Percentiles rank a stretch among this genome's conserved stretches.
phyloP scores from a whole-genome alignment of 2,113 vertebrate genomes.

The Dissostichus mawsoni region DNA sequence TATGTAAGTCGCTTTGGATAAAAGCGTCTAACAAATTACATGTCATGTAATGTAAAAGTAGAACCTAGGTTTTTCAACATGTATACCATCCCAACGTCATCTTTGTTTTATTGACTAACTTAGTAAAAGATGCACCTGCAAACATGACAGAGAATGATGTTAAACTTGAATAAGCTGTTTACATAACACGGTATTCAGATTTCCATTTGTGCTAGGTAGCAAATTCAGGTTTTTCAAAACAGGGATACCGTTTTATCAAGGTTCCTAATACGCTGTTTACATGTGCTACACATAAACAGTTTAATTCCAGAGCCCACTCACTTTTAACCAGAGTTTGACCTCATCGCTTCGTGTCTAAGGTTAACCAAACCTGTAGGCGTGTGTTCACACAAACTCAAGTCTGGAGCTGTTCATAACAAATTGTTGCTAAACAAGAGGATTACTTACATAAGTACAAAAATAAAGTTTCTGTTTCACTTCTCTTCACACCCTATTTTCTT shows the following conservation, averaged over 20 bases:
- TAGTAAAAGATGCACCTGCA: neutral
- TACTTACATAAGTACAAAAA: neutral
- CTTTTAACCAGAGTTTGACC: slow-evolving; percentile 9
- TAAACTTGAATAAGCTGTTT: neutral
- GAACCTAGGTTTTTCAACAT: too few relatives aligned
- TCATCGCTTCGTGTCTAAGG: neutral
- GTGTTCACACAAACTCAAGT: neutral
- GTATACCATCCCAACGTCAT: too few relatives aligned
- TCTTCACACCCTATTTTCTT: neutral
- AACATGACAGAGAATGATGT: neutral
- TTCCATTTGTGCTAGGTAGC: neutral
- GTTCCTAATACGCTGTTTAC: slow-evolving; percentile 3
- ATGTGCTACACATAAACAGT: neutral
- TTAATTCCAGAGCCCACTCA: neutral
- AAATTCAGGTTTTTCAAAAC: neutral
- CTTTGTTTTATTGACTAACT: too few relatives aligned
- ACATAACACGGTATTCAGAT: neutral
- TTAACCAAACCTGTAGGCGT: neutral
- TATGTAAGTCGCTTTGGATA: too few relatives aligned
- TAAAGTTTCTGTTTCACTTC: slow-evolving; percentile 8
- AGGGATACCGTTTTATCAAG: neutral
- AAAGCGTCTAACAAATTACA: too few relatives aligned
- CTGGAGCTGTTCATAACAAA: neutral
- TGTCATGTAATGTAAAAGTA: too few relatives aligned
- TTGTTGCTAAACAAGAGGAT: neutral